These are phyloP conservation scores for Carabus problematicus DNA, from an alignment of 2,888 invertebrate species.

Conservation along the genomic window DNA sequence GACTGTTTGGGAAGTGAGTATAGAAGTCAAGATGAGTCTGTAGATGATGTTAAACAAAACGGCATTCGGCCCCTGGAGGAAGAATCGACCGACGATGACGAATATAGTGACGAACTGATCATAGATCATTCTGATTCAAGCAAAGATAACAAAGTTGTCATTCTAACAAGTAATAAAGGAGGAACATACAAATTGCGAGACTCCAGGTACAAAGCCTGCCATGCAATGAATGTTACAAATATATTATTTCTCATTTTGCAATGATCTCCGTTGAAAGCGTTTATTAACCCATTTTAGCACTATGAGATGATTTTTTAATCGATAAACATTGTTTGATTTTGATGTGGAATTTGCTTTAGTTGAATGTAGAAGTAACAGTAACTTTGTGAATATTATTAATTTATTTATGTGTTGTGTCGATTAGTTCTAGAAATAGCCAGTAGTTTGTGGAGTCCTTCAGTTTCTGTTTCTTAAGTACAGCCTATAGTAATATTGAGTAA, in stretches of 20 bases:
- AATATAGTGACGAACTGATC: conserved; percentile 60
- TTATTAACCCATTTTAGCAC: neutral
- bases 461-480: conserved; percentile 18
- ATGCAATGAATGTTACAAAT: conserved; percentile 8
- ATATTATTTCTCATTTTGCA: conserved; percentile 16
- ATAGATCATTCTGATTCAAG: conserved; percentile 60
- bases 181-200: conserved; percentile 74
- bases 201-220: conserved; percentile 65
- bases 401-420: no score
- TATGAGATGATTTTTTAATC: conserved; percentile 40
- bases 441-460: conserved; percentile 19
- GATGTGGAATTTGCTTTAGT: conserved; percentile 17
- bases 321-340: conserved; percentile 30
- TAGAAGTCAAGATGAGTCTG: conserved; percentile 6
- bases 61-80: conserved; percentile 1
- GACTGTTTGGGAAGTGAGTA: conserved; percentile 14
- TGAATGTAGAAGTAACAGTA: no score
- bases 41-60: conserved; percentile 9
- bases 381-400: neutral
- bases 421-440: conserved; percentile 31
- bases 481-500: neutral
- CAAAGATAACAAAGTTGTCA: conserved; percentile 62
- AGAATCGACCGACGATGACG: conserved; percentile 44
- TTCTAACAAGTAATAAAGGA: conserved; percentile 62
- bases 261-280: neutral